phyloP scores from a whole-genome alignment of 2,888 invertebrate species.

The Cabera pusaria region DNA sequence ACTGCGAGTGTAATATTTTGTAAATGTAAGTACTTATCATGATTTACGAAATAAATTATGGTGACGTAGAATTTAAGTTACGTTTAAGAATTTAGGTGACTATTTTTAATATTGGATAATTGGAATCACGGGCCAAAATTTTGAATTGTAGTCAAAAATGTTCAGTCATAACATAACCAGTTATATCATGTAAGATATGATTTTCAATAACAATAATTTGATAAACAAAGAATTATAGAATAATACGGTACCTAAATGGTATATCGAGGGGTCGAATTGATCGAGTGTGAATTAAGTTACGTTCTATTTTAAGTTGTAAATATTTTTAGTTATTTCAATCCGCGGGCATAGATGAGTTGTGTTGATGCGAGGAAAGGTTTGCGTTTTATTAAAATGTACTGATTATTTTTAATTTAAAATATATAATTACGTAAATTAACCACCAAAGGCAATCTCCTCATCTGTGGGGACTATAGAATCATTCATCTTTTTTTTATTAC shows the following conservation, averaged over 20 bases:
- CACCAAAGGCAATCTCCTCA: constrained; percentile 69
- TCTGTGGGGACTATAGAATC: constrained; percentile 63
- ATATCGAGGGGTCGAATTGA: constrained; percentile 36
- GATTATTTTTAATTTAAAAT: constrained; percentile 77
- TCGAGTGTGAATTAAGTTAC: constrained; percentile 39
- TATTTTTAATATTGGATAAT: constrained; percentile 66
- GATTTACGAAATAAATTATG: constrained; percentile 49
- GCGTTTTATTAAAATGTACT: constrained; percentile 79
- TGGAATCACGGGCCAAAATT: constrained; percentile 77
- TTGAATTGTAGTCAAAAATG: constrained; percentile 68
- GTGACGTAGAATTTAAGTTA: constrained; percentile 33
- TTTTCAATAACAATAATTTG: constrained; percentile 29
- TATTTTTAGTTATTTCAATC: constrained; percentile 19
- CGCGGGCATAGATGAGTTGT: constrained; percentile 21
- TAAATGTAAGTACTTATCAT: constrained; percentile 55
- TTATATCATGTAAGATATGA: too few species aligned
- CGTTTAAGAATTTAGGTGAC: constrained; percentile 42
- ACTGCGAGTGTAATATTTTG: constrained; percentile 23
- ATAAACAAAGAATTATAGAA: constrained; percentile 15
- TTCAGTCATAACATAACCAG: constrained; percentile 57
- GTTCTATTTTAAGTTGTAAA: constrained; percentile 38
- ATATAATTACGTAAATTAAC: constrained; percentile 64
- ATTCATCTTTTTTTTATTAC: too few species aligned
- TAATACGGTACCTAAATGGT: constrained; percentile 32
- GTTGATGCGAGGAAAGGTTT: constrained; percentile 56